Percentiles rank a stretch among this genome's conserved stretches.
These are phyloP conservation scores for Orcinus orca DNA, from an alignment of 2,113 vertebrate species.

Conservation along the genomic window DNA sequence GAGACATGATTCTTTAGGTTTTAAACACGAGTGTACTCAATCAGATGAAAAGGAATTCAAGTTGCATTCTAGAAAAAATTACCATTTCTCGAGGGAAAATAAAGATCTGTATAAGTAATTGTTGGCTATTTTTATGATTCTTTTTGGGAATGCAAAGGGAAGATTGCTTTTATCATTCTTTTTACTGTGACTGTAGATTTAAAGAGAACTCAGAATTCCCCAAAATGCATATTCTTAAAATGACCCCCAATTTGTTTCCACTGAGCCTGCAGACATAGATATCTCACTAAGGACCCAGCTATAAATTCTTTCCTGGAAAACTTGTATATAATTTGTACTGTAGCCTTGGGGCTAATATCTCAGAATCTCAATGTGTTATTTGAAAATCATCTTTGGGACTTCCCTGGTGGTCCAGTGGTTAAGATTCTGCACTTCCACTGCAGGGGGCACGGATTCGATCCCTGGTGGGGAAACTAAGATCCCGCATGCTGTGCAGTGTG, in stretches of 20 bases:
- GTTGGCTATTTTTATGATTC: not conserved
- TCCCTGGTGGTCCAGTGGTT: no score
- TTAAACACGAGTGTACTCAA: not conserved
- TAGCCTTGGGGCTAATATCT: conserved; percentile 18
- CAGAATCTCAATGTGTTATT: not conserved
- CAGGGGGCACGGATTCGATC: no score
- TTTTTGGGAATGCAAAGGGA: not conserved
- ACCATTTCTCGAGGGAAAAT: not conserved
- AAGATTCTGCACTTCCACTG: no score
- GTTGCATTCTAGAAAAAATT: not conserved
- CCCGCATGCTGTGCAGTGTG: no score
- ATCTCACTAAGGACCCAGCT: not conserved
- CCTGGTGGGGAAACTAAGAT: no score
- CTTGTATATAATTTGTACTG: not conserved
- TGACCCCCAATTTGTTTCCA: not conserved
- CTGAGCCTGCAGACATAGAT: not conserved
- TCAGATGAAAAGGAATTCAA: not conserved
- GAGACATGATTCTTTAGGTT: no score
- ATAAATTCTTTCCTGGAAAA: not conserved
- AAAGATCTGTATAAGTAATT: not conserved
- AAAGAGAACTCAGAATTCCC: not conserved
- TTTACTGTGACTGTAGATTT: not conserved
- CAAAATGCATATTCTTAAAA: not conserved
- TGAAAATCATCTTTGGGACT: conserved; percentile 3
- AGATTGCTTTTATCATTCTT: not conserved